These are phyloP conservation scores for Cydia strobilella DNA, from an alignment of 1,140 invertebrate species.

Conservation along the genomic window DNA sequence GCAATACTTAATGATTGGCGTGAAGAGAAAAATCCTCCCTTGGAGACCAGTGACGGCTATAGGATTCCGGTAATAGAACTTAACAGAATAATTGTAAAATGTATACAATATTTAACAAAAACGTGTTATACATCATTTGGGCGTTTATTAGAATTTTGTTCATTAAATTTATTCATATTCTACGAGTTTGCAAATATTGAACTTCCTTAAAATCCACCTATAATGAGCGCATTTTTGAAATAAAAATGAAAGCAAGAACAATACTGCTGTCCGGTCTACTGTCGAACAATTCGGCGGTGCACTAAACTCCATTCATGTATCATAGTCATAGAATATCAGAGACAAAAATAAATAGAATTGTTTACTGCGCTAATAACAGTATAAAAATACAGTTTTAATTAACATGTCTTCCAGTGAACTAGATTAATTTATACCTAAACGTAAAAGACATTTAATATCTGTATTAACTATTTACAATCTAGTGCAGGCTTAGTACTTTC, in stretches of 20 bases:
- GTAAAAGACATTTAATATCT: constrained; percentile 11
- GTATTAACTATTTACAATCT: constrained; percentile 25
- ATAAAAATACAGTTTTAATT: constrained; percentile 31
- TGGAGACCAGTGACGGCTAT: too few relatives aligned
- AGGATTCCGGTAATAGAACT: too few relatives aligned
- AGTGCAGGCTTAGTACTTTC: constrained; percentile 13
- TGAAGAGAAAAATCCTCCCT: too few relatives aligned
- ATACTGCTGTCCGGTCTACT: not conserved
- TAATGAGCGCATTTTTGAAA: not conserved
- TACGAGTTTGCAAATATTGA: not conserved
- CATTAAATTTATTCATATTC: not conserved
- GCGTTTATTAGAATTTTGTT: not conserved
- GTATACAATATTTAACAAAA: not conserved
- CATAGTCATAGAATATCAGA: not conserved
- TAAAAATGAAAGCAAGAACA: not conserved
- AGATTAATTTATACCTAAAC: constrained; percentile 20
- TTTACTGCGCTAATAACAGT: constrained; percentile 18
- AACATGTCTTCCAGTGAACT: constrained; percentile 28
- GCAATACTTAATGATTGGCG: too few relatives aligned
- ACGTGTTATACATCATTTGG: not conserved
- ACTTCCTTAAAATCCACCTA: not conserved
- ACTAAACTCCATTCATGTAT: not conserved
- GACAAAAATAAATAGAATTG: constrained; percentile 2
- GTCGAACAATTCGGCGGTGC: not conserved
- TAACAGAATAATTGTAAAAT: too few relatives aligned